Conservation (phyloP, 1,140 invertebrate genomes). For the Pachyrhynchus sulphureomaculatus region DNA sequence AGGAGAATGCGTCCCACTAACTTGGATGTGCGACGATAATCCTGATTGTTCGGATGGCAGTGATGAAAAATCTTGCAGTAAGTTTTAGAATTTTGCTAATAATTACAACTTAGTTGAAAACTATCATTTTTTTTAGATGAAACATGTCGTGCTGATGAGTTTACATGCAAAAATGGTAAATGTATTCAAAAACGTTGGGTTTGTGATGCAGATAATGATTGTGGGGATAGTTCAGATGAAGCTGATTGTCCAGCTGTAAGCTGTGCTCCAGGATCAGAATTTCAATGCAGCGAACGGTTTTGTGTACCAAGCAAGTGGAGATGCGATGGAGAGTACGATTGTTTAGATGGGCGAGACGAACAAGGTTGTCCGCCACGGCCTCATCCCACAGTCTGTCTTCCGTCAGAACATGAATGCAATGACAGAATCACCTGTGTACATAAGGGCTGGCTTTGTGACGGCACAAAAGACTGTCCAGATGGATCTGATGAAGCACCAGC, state of each 20-base stretch:
- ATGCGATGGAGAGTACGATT: conserved; percentile 87
- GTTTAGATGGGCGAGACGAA: conserved; percentile 79
- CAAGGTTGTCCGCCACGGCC: conserved; percentile 55
- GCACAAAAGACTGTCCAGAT: conserved; percentile 80
- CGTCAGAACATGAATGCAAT: conserved; percentile 80
- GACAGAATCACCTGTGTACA: conserved; percentile 86
- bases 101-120: neutral
- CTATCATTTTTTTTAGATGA: conserved; percentile 63
- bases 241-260: conserved; percentile 68
- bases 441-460: conserved; percentile 83
- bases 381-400: conserved; percentile 59
- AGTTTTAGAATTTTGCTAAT: conserved; percentile 52
- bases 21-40: conserved; percentile 90
- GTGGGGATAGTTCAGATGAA: conserved; percentile 81
- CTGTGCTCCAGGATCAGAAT: conserved; percentile 68
- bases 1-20: conserved; percentile 84
- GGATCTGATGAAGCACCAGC: conserved; percentile 73
- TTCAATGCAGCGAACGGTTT: conserved; percentile 64
- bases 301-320: conserved; percentile 75
- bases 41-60: conserved; percentile 85
- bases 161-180: conserved; percentile 84
- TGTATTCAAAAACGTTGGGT: conserved; percentile 86
- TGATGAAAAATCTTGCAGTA: conserved; percentile 86
- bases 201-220: conserved; percentile 87
- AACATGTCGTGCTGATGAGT: conserved; percentile 84